Evolutionary conservation across 2,888 invertebrate genomes (phyloP).

Genomic region (Allophyes oxyacanthae): DNA sequence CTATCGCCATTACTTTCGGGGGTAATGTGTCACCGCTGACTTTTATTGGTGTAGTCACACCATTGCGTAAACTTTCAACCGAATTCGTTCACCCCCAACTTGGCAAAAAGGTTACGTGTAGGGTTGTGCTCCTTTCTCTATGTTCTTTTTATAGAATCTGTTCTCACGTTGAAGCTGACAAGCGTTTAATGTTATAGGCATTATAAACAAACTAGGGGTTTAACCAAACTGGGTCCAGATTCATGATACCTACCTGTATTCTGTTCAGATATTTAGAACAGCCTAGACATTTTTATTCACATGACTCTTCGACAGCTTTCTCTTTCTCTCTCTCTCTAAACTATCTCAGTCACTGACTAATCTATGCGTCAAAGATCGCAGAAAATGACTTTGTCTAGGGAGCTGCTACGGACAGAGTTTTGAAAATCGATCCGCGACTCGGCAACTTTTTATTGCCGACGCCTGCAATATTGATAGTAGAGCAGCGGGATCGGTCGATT

Average conservation of each 20-base stretch:
- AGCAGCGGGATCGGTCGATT: constrained; percentile 29
- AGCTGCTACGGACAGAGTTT: neutral
- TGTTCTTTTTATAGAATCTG: constrained; percentile 26
- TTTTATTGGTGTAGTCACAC: constrained; percentile 50
- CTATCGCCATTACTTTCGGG: constrained; percentile 27
- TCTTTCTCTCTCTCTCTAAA: too few relatives aligned
- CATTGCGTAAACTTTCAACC: constrained; percentile 35
- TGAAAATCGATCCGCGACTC: neutral
- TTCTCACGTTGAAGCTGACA: constrained; percentile 42
- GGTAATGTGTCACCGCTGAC: constrained; percentile 41
- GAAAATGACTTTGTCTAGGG: too few relatives aligned
- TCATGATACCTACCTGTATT: constrained; percentile 3
- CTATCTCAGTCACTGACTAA: too few relatives aligned
- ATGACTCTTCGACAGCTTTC: neutral
- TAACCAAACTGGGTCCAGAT: constrained; percentile 17
- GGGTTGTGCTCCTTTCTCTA: constrained; percentile 23
- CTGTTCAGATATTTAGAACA: neutral
- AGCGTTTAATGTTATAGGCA: constrained; percentile 48
- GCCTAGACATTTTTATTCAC: neutral
- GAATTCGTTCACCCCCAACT: constrained; percentile 25
- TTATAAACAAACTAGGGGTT: constrained; percentile 40
- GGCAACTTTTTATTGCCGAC: constrained; percentile 10
- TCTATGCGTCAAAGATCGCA: too few relatives aligned
- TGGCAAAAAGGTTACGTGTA: constrained; percentile 25
- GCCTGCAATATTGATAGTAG: constrained; percentile 23